Base-by-base conservation (phyloP, 2,888 invertebrate genomes). In the Tenthredo mesomela region DNA sequence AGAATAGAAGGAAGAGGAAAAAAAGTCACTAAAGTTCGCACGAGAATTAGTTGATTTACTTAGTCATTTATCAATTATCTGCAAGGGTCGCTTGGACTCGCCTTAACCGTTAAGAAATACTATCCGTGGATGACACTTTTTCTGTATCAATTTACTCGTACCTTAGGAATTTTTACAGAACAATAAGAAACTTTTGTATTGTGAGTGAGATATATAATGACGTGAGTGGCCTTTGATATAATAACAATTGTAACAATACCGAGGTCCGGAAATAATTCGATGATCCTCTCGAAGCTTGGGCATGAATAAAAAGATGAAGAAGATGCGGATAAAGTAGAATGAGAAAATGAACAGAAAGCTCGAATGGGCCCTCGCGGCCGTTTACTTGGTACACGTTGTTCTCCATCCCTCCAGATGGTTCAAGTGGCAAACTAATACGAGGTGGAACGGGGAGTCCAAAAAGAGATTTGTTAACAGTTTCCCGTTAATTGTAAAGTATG, bases 221-320 rank as follows among this genome's bases (percentile, higher is more conserved):
- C 10, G 9, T 21, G 71, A 73, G 21, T 73, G n/a, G 40, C 71
- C 4, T 43, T 73, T 73, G 43, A 73, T 33, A 33, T 18, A 73
- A 73, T n/a, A 43, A 73, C 71, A 73, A 73, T 73, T 21, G 21
- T 73, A 43, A 73, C 71, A 73, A 73, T 43, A 73, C 71, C 40
- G 43, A 37, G 43, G 10, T 21, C 12, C 12, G 21, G 43, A 40
- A 43, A 73, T 43, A 40, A 15, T n/a, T 43, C 43, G 21, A 70
- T 18, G n/a, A 70, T 70, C 37, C 70, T 70, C 61, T 61, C 25
- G 61, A 25, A 25, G 9, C 25, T 21, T 3, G 25, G 67, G 33
- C 18, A 67, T 33, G 18, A 67, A 67, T 33, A 67, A 33, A 33
- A 33, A 67, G 67, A 67, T 25, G 10, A 21, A 43, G 43, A 40